Evolutionary conservation across 2,888 invertebrate genomes (phyloP).

Genomic region (Ormyrus thymus): DNA sequence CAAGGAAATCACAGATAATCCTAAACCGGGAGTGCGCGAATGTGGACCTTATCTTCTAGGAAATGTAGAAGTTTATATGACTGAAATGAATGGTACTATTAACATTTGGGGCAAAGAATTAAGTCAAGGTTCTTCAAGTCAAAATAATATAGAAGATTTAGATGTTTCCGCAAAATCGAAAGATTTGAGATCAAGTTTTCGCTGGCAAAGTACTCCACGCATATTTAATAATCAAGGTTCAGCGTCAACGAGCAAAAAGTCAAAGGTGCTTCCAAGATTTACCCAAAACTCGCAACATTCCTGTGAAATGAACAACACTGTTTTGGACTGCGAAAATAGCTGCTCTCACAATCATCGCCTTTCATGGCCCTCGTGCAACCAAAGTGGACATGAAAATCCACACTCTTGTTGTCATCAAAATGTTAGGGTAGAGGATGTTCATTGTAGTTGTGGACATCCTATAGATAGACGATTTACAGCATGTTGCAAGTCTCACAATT

Average conservation of each 20-base stretch:
- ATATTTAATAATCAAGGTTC: conserved; percentile 45
- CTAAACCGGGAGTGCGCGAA: conserved; percentile 63
- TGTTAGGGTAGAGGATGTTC: conserved; percentile 6
- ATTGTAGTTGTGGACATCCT: conserved; percentile 38
- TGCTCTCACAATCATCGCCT: conserved; percentile 40
- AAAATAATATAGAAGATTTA: conserved; percentile 57
- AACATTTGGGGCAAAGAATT: conserved; percentile 73
- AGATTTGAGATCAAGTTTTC: conserved; percentile 42
- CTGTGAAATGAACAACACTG: conserved; percentile 35
- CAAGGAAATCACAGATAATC: conserved; percentile 58
- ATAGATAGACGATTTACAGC: conserved; percentile 17
- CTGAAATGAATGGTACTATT: conserved; percentile 71
- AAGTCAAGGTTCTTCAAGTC: conserved; percentile 51
- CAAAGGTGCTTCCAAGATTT: conserved; percentile 52
- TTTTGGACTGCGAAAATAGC: conserved; percentile 36
- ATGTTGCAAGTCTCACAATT: conserved; percentile 26
- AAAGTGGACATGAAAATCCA: conserved; percentile 34
- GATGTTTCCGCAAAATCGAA: conserved; percentile 52
- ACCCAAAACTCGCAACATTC: conserved; percentile 30
- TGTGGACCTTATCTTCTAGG: conserved; percentile 72
- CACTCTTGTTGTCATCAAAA: conserved; percentile 39
- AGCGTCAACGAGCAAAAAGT: conserved; percentile 65
- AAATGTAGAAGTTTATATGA: conserved; percentile 72
- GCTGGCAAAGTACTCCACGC: conserved; percentile 57
- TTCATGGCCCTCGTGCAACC: conserved; percentile 49